These are phyloP conservation scores for Smithornis capensis DNA, from an alignment of 2,113 vertebrate species.

Conservation along the genomic window DNA sequence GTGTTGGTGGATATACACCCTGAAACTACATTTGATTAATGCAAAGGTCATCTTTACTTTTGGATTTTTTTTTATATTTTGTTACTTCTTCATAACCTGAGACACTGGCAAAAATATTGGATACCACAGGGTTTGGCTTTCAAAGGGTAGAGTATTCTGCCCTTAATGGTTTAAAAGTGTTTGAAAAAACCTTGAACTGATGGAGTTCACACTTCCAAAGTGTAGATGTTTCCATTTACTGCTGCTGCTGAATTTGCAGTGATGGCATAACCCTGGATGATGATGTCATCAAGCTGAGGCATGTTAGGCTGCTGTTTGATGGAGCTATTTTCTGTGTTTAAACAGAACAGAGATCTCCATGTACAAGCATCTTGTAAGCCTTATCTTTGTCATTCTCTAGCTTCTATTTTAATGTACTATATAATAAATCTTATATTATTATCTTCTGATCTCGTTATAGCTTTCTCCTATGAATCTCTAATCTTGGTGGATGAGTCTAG, in stretches of 20 bases:
- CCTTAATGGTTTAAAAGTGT: not conserved
- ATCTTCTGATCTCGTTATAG: not conserved
- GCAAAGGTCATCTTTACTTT: not conserved
- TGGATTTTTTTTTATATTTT: not conserved
- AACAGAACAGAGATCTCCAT: not conserved
- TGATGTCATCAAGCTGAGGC: not conserved
- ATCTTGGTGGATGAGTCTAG: not conserved
- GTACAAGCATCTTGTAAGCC: not conserved
- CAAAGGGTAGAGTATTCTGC: not conserved
- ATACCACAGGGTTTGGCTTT: not conserved
- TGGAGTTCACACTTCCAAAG: not conserved
- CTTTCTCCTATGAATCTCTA: not conserved
- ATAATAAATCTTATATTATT: not conserved
- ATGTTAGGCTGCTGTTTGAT: not conserved
- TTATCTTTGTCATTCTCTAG: not conserved
- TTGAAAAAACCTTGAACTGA: not conserved
- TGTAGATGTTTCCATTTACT: not conserved
- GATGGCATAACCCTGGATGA: not conserved
- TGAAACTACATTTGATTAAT: not conserved
- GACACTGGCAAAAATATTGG: not conserved
- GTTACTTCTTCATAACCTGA: not conserved
- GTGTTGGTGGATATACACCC: not conserved
- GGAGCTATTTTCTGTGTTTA: not conserved
- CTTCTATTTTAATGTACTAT: not conserved
- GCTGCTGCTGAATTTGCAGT: not conserved